These are phyloP conservation scores for Erebia palarica DNA, from an alignment of 2,888 invertebrate genomes.

Conservation along the genomic window DNA sequence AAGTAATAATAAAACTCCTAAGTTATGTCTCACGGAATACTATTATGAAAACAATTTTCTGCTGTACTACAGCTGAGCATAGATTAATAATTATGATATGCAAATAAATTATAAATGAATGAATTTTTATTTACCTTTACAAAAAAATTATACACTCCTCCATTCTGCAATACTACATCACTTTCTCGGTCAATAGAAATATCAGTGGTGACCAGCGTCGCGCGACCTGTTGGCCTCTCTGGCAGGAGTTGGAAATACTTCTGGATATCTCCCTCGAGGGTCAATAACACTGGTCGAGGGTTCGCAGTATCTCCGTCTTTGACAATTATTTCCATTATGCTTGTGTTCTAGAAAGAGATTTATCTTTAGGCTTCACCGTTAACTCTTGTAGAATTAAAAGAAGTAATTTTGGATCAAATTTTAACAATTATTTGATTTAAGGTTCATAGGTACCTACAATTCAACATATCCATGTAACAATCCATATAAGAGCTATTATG, in stretches of 20 bases:
- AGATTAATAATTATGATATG: neutral
- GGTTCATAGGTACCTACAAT: too few relatives aligned
- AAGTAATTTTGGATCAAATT: too few relatives aligned
- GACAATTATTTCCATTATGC: conserved; percentile 87
- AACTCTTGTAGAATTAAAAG: neutral
- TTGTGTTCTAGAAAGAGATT: conserved; percentile 71
- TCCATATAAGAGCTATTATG: too few relatives aligned
- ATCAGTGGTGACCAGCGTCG: conserved; percentile 84
- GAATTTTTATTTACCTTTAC: conserved; percentile 74
- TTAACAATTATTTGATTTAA: too few relatives aligned
- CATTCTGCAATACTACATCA: conserved; percentile 87
- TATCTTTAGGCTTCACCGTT: neutral
- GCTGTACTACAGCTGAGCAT: too few relatives aligned
- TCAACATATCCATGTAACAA: too few relatives aligned
- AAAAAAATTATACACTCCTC: conserved; percentile 88
- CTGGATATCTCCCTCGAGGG: conserved; percentile 86
- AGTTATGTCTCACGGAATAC: neutral
- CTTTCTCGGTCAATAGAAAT: conserved; percentile 89
- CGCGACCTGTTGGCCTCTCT: conserved; percentile 80
- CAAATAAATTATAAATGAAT: neutral
- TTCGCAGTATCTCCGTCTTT: conserved; percentile 92
- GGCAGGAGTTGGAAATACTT: conserved; percentile 86
- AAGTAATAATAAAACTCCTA: conserved; percentile 40
- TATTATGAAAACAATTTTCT: too few relatives aligned
- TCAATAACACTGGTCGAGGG: conserved; percentile 85